Conservation (phyloP, 2,888 invertebrate species). For the Watsonalla binaria region DNA sequence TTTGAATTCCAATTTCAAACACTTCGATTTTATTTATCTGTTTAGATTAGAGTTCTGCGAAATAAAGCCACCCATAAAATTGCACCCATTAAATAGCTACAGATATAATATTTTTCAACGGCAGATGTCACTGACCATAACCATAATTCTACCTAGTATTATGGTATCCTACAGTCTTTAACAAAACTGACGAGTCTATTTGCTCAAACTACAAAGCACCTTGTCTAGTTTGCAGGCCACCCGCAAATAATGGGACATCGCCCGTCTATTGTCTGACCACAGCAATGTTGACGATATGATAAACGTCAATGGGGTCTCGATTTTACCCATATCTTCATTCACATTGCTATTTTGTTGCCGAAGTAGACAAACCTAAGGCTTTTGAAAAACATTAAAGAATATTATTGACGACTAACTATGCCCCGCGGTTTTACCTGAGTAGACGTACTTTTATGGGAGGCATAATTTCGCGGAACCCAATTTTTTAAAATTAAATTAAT, state of each 20-base stretch:
- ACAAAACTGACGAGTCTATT: slow-evolving; percentile 59
- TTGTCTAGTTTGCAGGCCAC: slow-evolving; percentile 51
- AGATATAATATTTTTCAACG: slow-evolving; percentile 1
- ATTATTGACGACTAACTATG: not conserved
- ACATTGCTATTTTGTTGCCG: slow-evolving; percentile 24
- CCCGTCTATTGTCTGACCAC: slow-evolving; percentile 41
- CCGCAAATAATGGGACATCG: slow-evolving; percentile 54
- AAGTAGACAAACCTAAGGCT: slow-evolving; percentile 15
- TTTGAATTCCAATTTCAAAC: no score
- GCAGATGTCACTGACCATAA: slow-evolving; percentile 12
- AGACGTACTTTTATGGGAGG: no score
- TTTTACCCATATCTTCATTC: slow-evolving; percentile 34
- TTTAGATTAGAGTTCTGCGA: no score
- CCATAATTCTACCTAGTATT: slow-evolving; percentile 10
- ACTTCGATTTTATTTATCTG: no score
- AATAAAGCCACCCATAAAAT: no score
- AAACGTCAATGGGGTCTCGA: slow-evolving; percentile 45
- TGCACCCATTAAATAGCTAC: no score
- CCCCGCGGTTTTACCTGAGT: no score
- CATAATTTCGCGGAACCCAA: no score
- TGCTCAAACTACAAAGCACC: slow-evolving; percentile 43
- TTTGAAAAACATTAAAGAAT: not conserved
- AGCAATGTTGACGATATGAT: slow-evolving; percentile 47
- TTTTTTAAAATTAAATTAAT: no score
- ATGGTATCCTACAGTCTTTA: slow-evolving; percentile 35